Base-by-base conservation (phyloP, 2,113 vertebrate species). In the Melanocharis versteri region DNA sequence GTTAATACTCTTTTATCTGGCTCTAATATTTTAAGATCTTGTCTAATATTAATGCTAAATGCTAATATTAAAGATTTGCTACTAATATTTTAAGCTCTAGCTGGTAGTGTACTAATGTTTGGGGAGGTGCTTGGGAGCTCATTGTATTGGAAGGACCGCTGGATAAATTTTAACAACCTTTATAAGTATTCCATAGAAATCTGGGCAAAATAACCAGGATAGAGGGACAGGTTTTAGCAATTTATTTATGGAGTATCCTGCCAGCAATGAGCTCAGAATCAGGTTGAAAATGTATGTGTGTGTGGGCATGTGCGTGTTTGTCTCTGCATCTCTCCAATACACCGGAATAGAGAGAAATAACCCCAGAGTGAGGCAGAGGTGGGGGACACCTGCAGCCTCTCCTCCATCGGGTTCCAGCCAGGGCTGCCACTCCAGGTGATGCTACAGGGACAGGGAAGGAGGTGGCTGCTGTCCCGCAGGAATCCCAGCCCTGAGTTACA, bases 1-100 rank as follows among this genome's bases (percentile, higher is more conserved):
- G 80, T 73, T 95, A 96, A 96, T 93, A 90, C 81, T 91, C 62
- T 94, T 94, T 96, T 95, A 94, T 96, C 94, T 96, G 77, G 75
- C 61, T 93, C 94, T 95, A 94, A 95, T 96, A 88, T 97, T 95
- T 96, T 97, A 87, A 96, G 86, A 65, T 94, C 95, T 93, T 94
- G 72, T 93, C 92, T 86, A 96, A 93, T 81, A 93, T 96, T 96
- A 94, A 91, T 92, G 88, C 83, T 96, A 94, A 96, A 97, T 87
- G 83, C 86, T 96, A 96, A 93, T 95, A 78, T 72, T 93, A 87
- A 93, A 94, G 89, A 78, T 50, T 51, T 95, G 39, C 60, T 61
- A 37, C 81, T 83, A 94, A 88, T 83, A 86, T 91, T 95, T 96
- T 94, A 96, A 96, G 91, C 76, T 90, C 20, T 95, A n/a, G 40